Conservation (phyloP, 2,888 invertebrate species). For the Drosophila merina region DNA sequence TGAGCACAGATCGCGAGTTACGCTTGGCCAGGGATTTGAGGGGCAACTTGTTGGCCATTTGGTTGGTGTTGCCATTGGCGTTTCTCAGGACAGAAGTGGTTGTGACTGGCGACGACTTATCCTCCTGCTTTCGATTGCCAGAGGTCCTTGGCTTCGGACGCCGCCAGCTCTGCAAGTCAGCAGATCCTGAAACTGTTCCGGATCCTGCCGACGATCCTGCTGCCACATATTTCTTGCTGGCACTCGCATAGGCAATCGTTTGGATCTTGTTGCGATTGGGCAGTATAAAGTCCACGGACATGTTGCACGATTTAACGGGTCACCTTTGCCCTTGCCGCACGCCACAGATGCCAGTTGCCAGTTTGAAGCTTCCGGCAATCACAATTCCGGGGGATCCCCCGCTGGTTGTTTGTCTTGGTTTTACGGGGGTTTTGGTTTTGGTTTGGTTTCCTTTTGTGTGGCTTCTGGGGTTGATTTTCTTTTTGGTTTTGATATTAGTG, state of each 20-base stretch:
- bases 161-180: slow-evolving; percentile 68
- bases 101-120: slow-evolving; percentile 36
- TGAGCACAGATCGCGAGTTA: slow-evolving; percentile 57
- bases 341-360: slow-evolving; percentile 56
- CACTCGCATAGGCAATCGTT: slow-evolving; percentile 74
- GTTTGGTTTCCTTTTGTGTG: slow-evolving; percentile 31
- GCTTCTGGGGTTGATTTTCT: slow-evolving; percentile 32
- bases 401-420: slow-evolving; percentile 33
- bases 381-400: slow-evolving; percentile 44
- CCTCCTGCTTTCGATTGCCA: slow-evolving; percentile 48
- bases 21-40: slow-evolving; percentile 53
- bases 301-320: slow-evolving; percentile 58
- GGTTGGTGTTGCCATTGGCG: slow-evolving; percentile 51
- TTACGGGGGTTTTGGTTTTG: slow-evolving; percentile 33
- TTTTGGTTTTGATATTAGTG: slow-evolving; percentile 10
- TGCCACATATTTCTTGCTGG: slow-evolving; percentile 69
- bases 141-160: slow-evolving; percentile 56
- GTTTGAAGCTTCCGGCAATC: slow-evolving; percentile 45
- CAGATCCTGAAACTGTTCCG: background rate
- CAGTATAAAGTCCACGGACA: slow-evolving; percentile 80
- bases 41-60: slow-evolving; percentile 41
- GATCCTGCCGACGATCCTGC: slow-evolving; percentile 13
- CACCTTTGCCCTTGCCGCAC: slow-evolving; percentile 33
- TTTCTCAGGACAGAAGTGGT: slow-evolving; percentile 64
- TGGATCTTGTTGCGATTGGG: slow-evolving; percentile 76